Percentiles rank a stretch among this genome's conserved stretches.
phyloP scores from a whole-genome alignment of 1,140 invertebrate species.

The Pseudomyrmex pallidus region DNA sequence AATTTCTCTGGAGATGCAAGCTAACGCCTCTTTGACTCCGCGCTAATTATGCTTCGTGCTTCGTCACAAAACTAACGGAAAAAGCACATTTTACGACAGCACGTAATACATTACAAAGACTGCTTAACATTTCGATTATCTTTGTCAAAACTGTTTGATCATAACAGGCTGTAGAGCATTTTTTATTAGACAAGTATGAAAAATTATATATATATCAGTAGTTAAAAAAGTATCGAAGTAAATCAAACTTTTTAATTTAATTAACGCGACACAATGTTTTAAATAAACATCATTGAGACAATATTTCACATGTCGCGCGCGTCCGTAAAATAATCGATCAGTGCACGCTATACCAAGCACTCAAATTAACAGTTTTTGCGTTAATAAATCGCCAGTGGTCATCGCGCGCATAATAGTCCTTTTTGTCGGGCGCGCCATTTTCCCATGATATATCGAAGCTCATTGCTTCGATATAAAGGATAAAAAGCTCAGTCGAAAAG shows the following conservation, averaged over 20 bases:
- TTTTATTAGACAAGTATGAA: constrained; percentile 5
- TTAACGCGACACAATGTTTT: background rate
- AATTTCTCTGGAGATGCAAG: constrained; percentile 19
- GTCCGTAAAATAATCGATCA: background rate
- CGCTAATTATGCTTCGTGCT: background rate
- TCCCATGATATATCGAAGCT: constrained; percentile 25
- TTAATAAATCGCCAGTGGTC: constrained; percentile 12
- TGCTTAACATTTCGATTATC: background rate
- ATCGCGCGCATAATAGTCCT: constrained; percentile 3
- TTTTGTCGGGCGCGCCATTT: background rate
- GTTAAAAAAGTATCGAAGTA: background rate
- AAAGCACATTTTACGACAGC: background rate
- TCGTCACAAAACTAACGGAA: background rate
- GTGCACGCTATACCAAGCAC: background rate
- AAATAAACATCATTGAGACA: constrained; percentile 1
- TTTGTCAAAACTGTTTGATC: constrained; percentile 17
- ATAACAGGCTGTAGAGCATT: background rate
- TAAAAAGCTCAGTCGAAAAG: constrained; percentile 42
- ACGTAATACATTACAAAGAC: background rate
- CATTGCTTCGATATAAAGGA: constrained; percentile 26
- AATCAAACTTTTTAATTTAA: background rate
- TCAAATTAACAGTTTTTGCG: background rate
- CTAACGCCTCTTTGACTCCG: background rate
- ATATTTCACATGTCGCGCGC: background rate
- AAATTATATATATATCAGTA: too few relatives aligned